Evolutionary conservation across 2,113 vertebrate genomes (phyloP), one percentile per base, ranked within the genome.

Genomic region (Leucosticte australis): DNA sequence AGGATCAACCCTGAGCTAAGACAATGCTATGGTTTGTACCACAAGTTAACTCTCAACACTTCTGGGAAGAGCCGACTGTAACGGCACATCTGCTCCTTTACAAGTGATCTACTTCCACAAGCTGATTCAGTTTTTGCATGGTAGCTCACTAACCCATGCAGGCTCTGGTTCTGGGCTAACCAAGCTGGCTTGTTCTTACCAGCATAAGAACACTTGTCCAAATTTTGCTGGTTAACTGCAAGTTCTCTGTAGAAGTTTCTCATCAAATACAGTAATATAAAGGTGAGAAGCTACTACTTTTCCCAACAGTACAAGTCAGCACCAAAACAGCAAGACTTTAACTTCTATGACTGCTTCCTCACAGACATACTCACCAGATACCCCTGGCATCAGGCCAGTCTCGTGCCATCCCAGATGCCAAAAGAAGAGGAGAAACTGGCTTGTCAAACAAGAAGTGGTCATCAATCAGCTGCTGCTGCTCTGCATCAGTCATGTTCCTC

Each of bases 361-460:
- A 19, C 23, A 28, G 26, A 42, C 11, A 59, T 41, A 87, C 98
- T 97, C 95, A 99, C 99, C 99, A 99, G 94, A 99, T 99, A 44
- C 99, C 99, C 30, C 99, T 98, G 95, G 98, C 99, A 71, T 99
- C 99, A 4, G 99, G 99, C 99, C 99, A 99, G 92, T 99, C 99
- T 6, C 99, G 98, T 90, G 97, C 98, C 99, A 99, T 99, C 63
- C 99, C 99, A 37, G 99, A 99, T 60, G 99, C 98, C 98, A 99
- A 96, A 47, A 99, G 98, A 83, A 99, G 98, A 63, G 99, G 99
- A 94, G 99, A 99, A 87, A 99, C 98, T 3, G 99, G 99, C 96
- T 99, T 99, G 97, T 99, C 99, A 60, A 99, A 99, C 92, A 99
- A 98, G 98, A 99, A 99, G 97, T 99, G 99, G 96, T 99, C 99